Conservation (phyloP, 2,113 vertebrate species). For the Leiothrix lutea region DNA sequence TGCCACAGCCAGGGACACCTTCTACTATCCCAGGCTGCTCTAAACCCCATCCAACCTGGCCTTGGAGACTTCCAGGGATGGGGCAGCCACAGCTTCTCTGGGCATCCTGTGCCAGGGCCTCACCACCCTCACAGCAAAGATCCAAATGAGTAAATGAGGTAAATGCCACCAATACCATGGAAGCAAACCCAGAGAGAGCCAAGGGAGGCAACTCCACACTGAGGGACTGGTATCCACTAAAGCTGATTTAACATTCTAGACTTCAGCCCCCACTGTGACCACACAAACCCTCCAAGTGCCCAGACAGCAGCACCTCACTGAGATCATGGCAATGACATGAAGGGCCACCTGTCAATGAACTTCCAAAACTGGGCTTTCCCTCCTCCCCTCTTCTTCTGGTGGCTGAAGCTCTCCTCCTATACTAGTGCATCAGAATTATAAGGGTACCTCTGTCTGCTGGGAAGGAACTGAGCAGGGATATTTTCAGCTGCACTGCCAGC, state of each 20-base stretch:
- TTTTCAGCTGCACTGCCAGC: background rate
- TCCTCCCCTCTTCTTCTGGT: background rate
- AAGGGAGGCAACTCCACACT: background rate
- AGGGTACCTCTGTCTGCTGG: background rate
- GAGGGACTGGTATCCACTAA: background rate
- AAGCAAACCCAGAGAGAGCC: background rate
- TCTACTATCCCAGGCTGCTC: rapidly evolving
- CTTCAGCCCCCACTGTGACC: background rate
- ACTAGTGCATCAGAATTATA: background rate
- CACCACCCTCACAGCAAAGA: rapidly evolving
- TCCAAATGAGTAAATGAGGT: background rate
- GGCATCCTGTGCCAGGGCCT: background rate
- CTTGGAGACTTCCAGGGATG: background rate
- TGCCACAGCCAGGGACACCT: background rate
- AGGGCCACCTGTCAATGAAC: background rate
- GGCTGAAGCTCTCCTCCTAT: background rate
- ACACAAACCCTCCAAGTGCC: background rate
- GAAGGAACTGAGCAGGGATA: background rate
- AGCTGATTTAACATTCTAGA: background rate
- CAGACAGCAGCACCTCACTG: background rate
- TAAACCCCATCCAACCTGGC: rapidly evolving
- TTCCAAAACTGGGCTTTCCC: slow-evolving; percentile 1
- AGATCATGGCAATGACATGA: background rate
- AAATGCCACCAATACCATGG: background rate
- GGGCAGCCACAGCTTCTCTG: background rate